phyloP scores from a whole-genome alignment of 2,113 vertebrate species.

The Peromyscus californicus region DNA sequence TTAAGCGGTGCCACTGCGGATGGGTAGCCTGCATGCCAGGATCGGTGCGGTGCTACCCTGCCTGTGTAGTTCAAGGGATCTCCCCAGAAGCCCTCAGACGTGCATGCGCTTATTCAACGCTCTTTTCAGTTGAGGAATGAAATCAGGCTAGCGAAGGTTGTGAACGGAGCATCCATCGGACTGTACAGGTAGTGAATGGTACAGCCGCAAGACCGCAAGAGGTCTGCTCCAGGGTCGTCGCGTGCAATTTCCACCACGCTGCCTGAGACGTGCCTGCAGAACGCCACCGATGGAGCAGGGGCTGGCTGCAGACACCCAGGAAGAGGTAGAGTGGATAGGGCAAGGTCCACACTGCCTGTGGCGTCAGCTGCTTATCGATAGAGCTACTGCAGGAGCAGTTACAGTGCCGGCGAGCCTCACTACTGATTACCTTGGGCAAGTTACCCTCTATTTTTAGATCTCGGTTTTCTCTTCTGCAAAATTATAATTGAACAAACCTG shows the following conservation, averaged over 20 bases:
- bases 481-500: background rate
- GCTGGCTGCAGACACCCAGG: background rate
- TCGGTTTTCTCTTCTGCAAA: background rate
- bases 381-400: background rate
- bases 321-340: background rate
- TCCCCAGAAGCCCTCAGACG: fast-evolving
- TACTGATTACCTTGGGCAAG: background rate
- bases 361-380: background rate
- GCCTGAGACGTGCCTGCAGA: background rate
- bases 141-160: background rate
- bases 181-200: background rate
- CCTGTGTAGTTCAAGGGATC: too few species aligned
- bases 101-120: too few species aligned
- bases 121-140: background rate
- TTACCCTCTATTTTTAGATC: background rate
- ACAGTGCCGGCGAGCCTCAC: background rate
- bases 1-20: too few species aligned
- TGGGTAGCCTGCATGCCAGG: background rate
- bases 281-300: fast-evolving
- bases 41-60: background rate
- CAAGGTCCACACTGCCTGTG: background rate
- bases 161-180: background rate
- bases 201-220: background rate
- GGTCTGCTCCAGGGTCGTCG: background rate
- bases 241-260: fast-evolving